Percentiles rank a stretch among this genome's conserved stretches.
phyloP scores from a whole-genome alignment of 2,888 invertebrate species.

The Charanyca ferruginea region DNA sequence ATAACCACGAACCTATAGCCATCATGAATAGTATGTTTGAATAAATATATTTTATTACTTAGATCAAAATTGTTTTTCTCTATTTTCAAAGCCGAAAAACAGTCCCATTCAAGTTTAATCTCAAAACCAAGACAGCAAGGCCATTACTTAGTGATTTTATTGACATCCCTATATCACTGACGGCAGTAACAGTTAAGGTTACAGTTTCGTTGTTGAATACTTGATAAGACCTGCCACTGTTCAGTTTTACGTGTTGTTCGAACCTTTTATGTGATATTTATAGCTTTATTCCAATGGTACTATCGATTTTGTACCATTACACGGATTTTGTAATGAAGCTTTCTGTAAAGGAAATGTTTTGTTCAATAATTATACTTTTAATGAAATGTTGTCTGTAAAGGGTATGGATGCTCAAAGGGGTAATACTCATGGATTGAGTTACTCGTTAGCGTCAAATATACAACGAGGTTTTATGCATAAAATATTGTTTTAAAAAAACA shows the following conservation, averaged over 20 bases:
- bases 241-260: slow-evolving; percentile 72
- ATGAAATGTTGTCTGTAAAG: slow-evolving; percentile 32
- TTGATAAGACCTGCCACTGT: slow-evolving; percentile 69
- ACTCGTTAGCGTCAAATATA: slow-evolving; percentile 15
- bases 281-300: slow-evolving; percentile 68
- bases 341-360: slow-evolving; percentile 23
- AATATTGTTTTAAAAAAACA: slow-evolving; percentile 6
- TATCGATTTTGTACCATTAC: slow-evolving; percentile 66
- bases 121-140: slow-evolving; percentile 38
- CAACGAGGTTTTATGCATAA: not conserved
- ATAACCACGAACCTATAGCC: too few species aligned
- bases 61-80: slow-evolving; percentile 18
- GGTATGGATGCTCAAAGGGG: slow-evolving; percentile 23
- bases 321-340: slow-evolving; percentile 41
- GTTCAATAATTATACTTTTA: slow-evolving; percentile 29
- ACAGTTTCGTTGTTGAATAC: slow-evolving; percentile 67
- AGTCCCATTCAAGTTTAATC: slow-evolving; percentile 37
- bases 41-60: not conserved
- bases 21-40: not conserved
- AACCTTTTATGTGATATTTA: slow-evolving; percentile 73
- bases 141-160: slow-evolving; percentile 51
- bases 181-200: slow-evolving; percentile 62
- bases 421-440: slow-evolving; percentile 31
- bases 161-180: slow-evolving; percentile 50
- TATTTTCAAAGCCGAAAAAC: slow-evolving; percentile 16